Percentiles rank a stretch among this genome's conserved stretches.
phyloP scores from a whole-genome alignment of 1,140 invertebrate species.

The Sipha flava region DNA sequence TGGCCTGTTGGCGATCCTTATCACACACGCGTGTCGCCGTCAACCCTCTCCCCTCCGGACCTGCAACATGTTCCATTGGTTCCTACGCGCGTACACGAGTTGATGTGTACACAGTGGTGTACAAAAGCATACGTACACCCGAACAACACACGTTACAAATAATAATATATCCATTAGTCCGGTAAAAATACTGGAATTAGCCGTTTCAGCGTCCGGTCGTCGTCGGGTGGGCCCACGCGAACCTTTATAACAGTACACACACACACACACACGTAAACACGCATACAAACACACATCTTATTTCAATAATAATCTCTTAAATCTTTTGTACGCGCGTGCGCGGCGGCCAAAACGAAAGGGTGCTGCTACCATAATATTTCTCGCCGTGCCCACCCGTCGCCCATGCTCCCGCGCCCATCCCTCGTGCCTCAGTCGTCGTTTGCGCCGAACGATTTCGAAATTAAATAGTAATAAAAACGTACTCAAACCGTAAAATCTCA shows the following conservation, averaged over 20 bases:
- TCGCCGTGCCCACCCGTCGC: too few relatives aligned
- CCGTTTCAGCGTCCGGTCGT: slow-evolving; percentile 10
- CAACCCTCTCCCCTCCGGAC: background rate
- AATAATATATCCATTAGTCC: slow-evolving; percentile 10
- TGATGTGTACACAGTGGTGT: background rate
- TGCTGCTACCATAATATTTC: too few relatives aligned
- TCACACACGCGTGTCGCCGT: background rate
- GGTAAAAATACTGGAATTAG: background rate
- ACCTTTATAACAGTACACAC: background rate
- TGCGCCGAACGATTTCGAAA: background rate
- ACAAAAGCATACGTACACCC: background rate
- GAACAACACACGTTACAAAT: slow-evolving; percentile 2
- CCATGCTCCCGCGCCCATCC: too few relatives aligned
- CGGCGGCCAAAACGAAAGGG: background rate
- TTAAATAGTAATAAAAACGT: slow-evolving; percentile 16
- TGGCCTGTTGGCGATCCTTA: slow-evolving; percentile 7
- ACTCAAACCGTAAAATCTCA: slow-evolving; percentile 20
- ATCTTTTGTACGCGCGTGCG: background rate
- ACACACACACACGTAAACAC: too few relatives aligned
- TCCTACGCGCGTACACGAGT: too few relatives aligned
- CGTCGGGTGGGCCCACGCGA: background rate
- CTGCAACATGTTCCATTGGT: too few relatives aligned
- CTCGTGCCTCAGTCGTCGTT: too few relatives aligned
- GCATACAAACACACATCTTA: background rate
- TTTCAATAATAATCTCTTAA: slow-evolving; percentile 32